Base-by-base conservation (phyloP, 37 sponge, comb jelly and placozoan species). In the Dysidea cf. avara region DNA sequence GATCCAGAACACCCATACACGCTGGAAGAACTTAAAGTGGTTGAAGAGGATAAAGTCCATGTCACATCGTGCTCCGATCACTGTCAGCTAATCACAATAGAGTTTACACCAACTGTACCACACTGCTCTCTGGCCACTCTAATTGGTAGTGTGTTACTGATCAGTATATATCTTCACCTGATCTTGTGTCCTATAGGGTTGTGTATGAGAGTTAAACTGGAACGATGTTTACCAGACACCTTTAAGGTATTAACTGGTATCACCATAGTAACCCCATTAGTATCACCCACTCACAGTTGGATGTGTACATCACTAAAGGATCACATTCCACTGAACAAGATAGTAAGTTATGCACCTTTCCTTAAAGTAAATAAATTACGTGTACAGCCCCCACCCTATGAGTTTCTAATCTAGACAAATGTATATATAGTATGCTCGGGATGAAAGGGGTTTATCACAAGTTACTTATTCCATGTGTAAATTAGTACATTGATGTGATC, bases 121-220 rank as follows among this genome's bases (percentile, higher is more conserved):
- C 96, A 95, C 76, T 95, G 96, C 77, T 90, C 92, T 0, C 66
- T 95, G 54, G 96, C 96, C 32, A 90, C 91, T 55, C 71, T 91
- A 20, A 95, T 95, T 28, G 96, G 96, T 62, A 38, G 16, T 69
- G 6, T 34, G 12, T 24, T 22, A 22, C 4, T 24, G 3, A 12
- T 30, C 74, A 25, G 26, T 67, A 17, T 56, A 14, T n/a, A 56
- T n/a, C 12, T 43, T 66, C 47, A 38, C 46, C 13, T 43, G 46
- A 11, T 22, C 16, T 12, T 66, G 53, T 55, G 28, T 28, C 39
- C 33, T 72, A 3, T 57, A 83, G 84, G 84, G 36, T 66, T 92
- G 58, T 92, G 93, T 55, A 35, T 92, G 1, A 56, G 89, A 37
- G 81, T 83, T 24, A 87, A 87, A 40, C 66, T 92, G 47, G 76